Evolutionary conservation across 1,140 invertebrate species (phyloP).

Genomic region (Drosophila rhopaloa): DNA sequence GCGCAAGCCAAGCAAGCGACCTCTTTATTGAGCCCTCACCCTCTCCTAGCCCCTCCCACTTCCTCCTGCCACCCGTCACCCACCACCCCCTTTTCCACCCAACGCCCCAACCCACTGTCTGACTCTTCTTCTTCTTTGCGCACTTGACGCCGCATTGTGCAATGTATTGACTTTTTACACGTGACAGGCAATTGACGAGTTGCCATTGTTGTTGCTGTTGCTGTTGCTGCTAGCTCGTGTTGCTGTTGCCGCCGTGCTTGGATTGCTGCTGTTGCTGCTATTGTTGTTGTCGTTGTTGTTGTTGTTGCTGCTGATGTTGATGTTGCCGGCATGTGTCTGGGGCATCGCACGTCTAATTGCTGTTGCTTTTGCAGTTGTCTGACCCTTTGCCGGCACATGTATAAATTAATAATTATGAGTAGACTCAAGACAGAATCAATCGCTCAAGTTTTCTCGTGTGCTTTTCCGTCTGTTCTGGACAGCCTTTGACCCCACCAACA

Average conservation of each 20-base stretch:
- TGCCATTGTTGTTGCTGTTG: slow-evolving; percentile 48
- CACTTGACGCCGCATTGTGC: slow-evolving; percentile 79
- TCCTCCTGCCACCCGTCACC: not conserved
- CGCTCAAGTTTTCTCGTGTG: slow-evolving; percentile 17
- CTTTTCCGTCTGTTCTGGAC: slow-evolving; percentile 7
- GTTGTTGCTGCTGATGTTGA: slow-evolving; percentile 29
- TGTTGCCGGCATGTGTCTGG: slow-evolving; percentile 61
- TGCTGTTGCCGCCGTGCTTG: slow-evolving; percentile 12
- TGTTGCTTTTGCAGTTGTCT: slow-evolving; percentile 35
- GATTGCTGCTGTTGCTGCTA: slow-evolving; percentile 7
- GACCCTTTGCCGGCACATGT: slow-evolving; percentile 49
- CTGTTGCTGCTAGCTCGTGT: slow-evolving; percentile 29
- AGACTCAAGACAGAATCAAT: slow-evolving; percentile 31
- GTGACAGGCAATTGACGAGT: slow-evolving; percentile 73
- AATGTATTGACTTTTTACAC: slow-evolving; percentile 82
- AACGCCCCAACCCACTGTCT: not conserved
- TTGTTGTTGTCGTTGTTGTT: slow-evolving; percentile 8
- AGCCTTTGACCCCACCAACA: slow-evolving; percentile 8
- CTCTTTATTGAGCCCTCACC: slow-evolving; percentile 66
- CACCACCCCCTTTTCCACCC: slow-evolving; percentile 7
- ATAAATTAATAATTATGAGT: slow-evolving; percentile 53
- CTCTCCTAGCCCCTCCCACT: not conserved
- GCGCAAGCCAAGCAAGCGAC: slow-evolving; percentile 71
- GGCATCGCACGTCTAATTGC: slow-evolving; percentile 55
- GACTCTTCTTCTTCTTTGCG: slow-evolving; percentile 22